A percentile compares a stretch with the other conserved stretches of the same genome.
These are phyloP conservation scores for Chiridota heheva DNA, from an alignment of 35 echinoderm and acorn worm species.

Conservation along the genomic window DNA sequence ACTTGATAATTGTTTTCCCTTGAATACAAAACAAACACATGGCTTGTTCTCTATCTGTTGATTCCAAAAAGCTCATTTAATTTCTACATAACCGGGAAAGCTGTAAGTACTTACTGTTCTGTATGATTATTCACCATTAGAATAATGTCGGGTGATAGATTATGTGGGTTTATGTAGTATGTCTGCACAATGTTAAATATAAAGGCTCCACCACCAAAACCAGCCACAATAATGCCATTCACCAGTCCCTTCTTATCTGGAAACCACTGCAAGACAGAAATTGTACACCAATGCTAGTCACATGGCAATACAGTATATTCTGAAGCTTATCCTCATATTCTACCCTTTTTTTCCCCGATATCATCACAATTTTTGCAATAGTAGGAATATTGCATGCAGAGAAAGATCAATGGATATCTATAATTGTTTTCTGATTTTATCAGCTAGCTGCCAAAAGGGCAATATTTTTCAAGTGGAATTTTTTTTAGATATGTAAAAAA, in stretches of 20 bases:
- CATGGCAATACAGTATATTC: background rate
- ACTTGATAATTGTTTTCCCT: too few relatives aligned
- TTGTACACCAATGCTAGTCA: background rate
- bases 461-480: background rate
- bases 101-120: slow-evolving; percentile 40
- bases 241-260: slow-evolving; percentile 77
- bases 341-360: background rate
- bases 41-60: too few relatives aligned
- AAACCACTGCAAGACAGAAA: slow-evolving; percentile 69
- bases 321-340: background rate
- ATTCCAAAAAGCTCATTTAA: too few relatives aligned
- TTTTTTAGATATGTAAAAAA: background rate
- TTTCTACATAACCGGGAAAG: too few relatives aligned
- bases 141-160: slow-evolving; percentile 53
- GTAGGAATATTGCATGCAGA: background rate
- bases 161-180: slow-evolving; percentile 71
- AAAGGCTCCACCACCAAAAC: slow-evolving; percentile 78
- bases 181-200: slow-evolving; percentile 83
- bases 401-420: background rate
- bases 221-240: slow-evolving; percentile 72
- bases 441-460: background rate
- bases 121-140: slow-evolving; percentile 20
- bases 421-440: background rate
- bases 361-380: background rate
- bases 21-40: too few relatives aligned